These are phyloP conservation scores for Chlorops oryzae DNA, from an alignment of 1,140 invertebrate species.

Conservation along the genomic window DNA sequence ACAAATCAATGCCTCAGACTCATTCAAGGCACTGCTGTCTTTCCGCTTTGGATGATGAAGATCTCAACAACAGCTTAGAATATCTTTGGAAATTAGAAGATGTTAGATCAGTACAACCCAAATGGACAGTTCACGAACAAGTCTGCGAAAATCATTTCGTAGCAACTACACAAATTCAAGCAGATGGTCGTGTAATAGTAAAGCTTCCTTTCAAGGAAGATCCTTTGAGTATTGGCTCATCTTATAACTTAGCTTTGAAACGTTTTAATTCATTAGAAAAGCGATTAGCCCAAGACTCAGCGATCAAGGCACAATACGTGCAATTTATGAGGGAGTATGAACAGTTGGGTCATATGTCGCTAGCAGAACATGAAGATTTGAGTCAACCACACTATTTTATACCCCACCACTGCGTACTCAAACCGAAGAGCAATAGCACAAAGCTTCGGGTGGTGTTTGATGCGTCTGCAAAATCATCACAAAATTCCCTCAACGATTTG, in stretches of 20 bases:
- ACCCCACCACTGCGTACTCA: constrained; percentile 32
- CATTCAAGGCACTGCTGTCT: too few species aligned
- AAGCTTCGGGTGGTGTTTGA: constrained; percentile 35
- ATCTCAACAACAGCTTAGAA: constrained; percentile 1
- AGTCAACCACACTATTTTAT: constrained; percentile 21
- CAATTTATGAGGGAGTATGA: constrained; percentile 35
- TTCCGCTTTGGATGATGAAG: not conserved
- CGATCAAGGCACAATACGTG: constrained; percentile 21
- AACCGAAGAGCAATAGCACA: constrained; percentile 20
- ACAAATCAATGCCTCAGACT: too few species aligned
- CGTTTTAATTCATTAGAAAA: constrained; percentile 23
- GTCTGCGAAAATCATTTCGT: constrained; percentile 24
- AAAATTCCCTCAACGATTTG: constrained; percentile 41
- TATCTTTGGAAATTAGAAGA: constrained; percentile 31
- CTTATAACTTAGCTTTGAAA: constrained; percentile 17
- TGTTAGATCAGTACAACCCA: not conserved
- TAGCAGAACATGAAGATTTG: constrained; percentile 1
- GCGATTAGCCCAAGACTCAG: constrained; percentile 14
- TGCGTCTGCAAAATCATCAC: constrained; percentile 11
- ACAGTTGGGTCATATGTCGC: constrained; percentile 29
- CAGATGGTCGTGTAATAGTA: constrained; percentile 23
- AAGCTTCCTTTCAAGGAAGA: constrained; percentile 24
- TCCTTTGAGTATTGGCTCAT: not conserved
- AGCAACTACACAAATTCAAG: constrained; percentile 15
- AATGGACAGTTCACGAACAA: constrained; percentile 14